phyloP scores from a whole-genome alignment of 2,797 vertebrate genomes.

The Neomorphus geoffroyi region DNA sequence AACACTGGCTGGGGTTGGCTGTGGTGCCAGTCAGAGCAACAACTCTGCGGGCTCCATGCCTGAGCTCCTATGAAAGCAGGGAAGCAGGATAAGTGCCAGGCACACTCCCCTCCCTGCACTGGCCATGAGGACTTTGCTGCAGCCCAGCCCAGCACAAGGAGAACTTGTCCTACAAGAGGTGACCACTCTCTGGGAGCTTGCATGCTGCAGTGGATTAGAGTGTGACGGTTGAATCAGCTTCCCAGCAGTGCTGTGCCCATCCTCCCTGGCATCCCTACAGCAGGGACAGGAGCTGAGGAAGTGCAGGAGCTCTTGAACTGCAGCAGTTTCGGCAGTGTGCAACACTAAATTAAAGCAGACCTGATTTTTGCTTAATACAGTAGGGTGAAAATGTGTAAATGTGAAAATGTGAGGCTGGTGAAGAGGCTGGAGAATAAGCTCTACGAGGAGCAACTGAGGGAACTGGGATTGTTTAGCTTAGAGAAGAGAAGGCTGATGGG shows the following conservation, averaged over 20 bases:
- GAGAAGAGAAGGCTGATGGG: no score
- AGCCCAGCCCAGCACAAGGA: background rate
- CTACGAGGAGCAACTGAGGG: no score
- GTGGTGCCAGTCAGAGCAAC: background rate
- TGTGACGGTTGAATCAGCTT: background rate
- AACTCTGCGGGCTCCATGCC: background rate
- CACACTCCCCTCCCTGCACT: background rate
- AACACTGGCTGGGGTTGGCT: background rate
- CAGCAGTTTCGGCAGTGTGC: background rate
- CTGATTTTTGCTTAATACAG: background rate
- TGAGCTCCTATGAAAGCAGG: accelerated
- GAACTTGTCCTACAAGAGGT: background rate
- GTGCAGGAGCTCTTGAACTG: background rate
- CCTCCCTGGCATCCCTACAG: background rate
- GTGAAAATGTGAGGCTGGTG: no score
- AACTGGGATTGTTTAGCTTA: no score
- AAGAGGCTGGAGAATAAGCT: no score
- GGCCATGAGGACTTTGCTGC: background rate
- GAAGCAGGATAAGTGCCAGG: background rate
- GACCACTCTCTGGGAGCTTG: background rate
- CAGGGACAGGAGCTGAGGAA: background rate
- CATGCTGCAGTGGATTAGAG: background rate
- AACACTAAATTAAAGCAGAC: background rate
- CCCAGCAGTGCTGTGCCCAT: background rate
- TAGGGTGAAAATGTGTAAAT: background rate